Conservation (phyloP, 2,797 vertebrate species). For the Amblyraja radiata region DNA sequence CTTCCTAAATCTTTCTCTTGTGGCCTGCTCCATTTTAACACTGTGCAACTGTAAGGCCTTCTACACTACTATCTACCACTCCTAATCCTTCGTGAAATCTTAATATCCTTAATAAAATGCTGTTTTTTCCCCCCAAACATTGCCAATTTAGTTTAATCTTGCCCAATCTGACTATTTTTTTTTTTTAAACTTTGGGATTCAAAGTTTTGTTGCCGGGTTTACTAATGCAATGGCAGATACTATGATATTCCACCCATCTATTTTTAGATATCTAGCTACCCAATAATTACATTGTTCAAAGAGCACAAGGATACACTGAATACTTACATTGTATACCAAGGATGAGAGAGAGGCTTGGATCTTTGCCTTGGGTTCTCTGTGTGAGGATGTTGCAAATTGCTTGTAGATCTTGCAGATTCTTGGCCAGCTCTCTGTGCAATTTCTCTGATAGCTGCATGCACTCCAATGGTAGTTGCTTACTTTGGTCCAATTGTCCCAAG, state of each 20-base stretch:
- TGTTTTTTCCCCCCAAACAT: no score
- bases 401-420: slow-evolving; percentile 79
- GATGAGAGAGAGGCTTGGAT: slow-evolving; percentile 92
- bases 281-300: background rate
- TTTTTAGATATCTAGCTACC: background rate
- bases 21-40: no score
- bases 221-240: background rate
- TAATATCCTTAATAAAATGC: no score
- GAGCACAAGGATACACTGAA: background rate
- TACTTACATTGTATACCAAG: slow-evolving; percentile 84
- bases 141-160: no score
- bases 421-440: slow-evolving; percentile 73
- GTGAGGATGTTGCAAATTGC: slow-evolving; percentile 87
- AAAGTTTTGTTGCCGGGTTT: background rate
- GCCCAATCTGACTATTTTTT: background rate
- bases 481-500: slow-evolving; percentile 59
- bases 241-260: background rate
- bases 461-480: slow-evolving; percentile 53
- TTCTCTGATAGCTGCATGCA: slow-evolving; percentile 62
- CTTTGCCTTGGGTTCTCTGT: slow-evolving; percentile 81
- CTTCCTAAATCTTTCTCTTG: no score
- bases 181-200: background rate
- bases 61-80: no score
- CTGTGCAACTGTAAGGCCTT: no score
- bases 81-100: no score